Evolutionary conservation across 2,888 invertebrate genomes (phyloP).

Genomic region (Norana najaformis): DNA sequence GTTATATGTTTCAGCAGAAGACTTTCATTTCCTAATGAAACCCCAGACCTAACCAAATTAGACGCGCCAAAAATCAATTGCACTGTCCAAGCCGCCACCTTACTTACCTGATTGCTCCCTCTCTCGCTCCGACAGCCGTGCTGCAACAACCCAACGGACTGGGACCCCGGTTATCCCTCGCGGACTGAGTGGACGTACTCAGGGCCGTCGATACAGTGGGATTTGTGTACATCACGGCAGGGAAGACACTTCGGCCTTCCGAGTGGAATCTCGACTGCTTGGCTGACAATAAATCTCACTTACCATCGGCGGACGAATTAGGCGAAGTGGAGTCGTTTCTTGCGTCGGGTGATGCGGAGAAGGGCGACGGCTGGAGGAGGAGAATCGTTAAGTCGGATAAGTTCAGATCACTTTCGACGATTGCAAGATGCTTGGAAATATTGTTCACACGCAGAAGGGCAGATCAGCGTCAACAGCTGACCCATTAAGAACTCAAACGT

Average conservation of each 20-base stretch:
- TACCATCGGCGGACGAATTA: neutral
- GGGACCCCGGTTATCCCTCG: neutral
- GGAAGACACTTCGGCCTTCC: no score
- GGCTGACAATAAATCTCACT: neutral
- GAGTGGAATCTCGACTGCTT: no score
- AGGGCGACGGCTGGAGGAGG: neutral
- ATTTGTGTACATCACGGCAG: neutral
- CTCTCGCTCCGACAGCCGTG: neutral
- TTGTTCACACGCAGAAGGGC: neutral
- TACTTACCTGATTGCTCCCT: conserved; percentile 13
- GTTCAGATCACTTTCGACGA: neutral
- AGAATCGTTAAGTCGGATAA: neutral
- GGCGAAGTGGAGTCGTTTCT: neutral
- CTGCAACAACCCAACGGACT: neutral
- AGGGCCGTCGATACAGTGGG: neutral
- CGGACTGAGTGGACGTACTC: neutral
- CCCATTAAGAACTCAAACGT: neutral
- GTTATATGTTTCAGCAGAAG: neutral
- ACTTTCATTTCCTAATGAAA: neutral
- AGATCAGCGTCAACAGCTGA: neutral
- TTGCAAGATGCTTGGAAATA: neutral
- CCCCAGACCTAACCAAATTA: neutral
- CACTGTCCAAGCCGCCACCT: neutral
- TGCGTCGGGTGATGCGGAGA: neutral
- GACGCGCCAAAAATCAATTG: neutral